Percentiles rank a stretch among this genome's conserved stretches.
These are phyloP conservation scores for Mormyrops boulengeri DNA, from an alignment of 2,797 vertebrate species.

Conservation along the genomic window DNA sequence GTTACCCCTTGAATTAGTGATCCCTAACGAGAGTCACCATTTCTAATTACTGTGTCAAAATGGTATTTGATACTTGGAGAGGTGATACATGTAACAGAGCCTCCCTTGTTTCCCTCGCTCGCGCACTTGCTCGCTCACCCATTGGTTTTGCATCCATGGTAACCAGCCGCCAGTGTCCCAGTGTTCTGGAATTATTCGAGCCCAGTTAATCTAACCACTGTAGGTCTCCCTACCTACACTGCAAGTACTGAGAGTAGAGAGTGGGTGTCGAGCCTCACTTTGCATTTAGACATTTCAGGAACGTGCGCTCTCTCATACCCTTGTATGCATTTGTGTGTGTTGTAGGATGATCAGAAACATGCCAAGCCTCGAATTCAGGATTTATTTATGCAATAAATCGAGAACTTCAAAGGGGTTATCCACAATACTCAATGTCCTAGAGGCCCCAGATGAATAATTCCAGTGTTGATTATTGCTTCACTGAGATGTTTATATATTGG, in stretches of 20 bases:
- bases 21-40: constrained; percentile 28
- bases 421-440: not conserved
- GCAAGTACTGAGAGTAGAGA: not conserved
- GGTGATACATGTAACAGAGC: not conserved
- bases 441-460: not conserved
- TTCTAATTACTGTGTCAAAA: constrained; percentile 25
- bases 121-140: not conserved
- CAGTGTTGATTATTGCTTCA: constrained; percentile 13
- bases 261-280: not conserved
- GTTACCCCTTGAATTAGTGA: constrained; percentile 20
- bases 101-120: not conserved
- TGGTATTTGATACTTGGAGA: constrained; percentile 11
- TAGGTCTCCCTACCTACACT: not conserved
- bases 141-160: constrained; percentile 13
- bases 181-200: not conserved
- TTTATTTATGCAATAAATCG: constrained; percentile 5
- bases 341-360: not conserved
- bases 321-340: not conserved
- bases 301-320: constrained; percentile 1
- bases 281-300: constrained; percentile 1
- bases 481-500: not conserved
- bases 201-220: not conserved
- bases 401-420: constrained; percentile 14
- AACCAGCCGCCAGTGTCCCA: not conserved
- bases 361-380: not conserved